Evolutionary conservation across 2,888 invertebrate genomes (phyloP), one percentile per base, ranked within the genome.

Genomic region (Ganaspis brasiliensis): DNA sequence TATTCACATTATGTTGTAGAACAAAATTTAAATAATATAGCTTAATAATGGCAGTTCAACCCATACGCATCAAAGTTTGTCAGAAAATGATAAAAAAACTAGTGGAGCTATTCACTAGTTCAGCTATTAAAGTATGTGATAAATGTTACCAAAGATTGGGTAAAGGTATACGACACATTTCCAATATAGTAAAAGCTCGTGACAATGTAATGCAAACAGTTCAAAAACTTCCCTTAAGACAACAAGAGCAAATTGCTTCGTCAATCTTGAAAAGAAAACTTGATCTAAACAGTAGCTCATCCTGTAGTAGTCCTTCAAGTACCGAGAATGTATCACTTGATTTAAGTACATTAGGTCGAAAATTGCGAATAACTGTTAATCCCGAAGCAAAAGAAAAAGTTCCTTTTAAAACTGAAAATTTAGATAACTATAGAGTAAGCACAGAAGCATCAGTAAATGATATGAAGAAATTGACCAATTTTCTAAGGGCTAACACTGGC

Each of bases 311-410:
- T 56, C 16, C 10, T 21, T 56, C 56, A 19, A 24, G 19, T 24
- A 56, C 24, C 2, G 5, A 56, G 56, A 56, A 56, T 24, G 56
- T 56, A 2, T 56, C 56, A 56, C 14, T 56, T 56, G 56, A 56
- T 56, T 56, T 56, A 56, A 56, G 56, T 56, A 56, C 56, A 56
- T 16, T n/a, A 56, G 19, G 56, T 56, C 56, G 24, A 56, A 56
- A 56, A 56, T 10, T 56, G 21, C 6, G 24, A 56, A n/a, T 56
- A 57, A 57, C 57, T 14, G 57, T 16, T 57, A 57, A 57, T 57
- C 21, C 57, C 1, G 31, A 57, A 14, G 21, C 16, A 19, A 57
- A 57, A 57, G 21, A 24, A 57, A 14, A 57, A 19, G 12, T 19
- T 10, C 12, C 1, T 57, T 57, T 31, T 26, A 57, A 14, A 19